Evolutionary conservation across 2,113 vertebrate genomes (phyloP).

Genomic region (Cottus gobio): DNA sequence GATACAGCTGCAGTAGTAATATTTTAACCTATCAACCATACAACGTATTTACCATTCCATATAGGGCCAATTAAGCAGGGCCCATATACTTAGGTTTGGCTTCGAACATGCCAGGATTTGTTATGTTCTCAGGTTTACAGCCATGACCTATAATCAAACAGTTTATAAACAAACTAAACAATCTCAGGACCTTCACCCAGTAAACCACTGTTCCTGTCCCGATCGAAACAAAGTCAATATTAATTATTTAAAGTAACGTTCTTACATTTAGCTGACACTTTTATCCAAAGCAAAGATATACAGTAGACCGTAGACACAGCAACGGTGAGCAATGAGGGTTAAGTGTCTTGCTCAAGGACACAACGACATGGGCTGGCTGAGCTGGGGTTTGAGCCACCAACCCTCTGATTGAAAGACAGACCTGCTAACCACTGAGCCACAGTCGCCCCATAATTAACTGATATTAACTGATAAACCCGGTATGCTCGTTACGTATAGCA

Average conservation of each 20-base stretch:
- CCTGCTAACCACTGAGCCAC: no score
- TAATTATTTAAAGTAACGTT: neutral
- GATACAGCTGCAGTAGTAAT: neutral
- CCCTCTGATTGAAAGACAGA: no score
- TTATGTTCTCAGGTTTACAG: neutral
- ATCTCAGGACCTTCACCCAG: neutral
- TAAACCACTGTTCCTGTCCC: neutral
- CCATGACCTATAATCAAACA: neutral
- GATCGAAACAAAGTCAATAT: neutral
- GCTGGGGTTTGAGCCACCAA: no score
- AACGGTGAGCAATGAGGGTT: no score
- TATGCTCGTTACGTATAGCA: neutral
- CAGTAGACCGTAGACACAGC: no score
- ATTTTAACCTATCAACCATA: neutral
- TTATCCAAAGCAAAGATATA: no score
- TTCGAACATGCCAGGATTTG: neutral
- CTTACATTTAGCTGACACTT: no score
- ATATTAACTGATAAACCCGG: neutral
- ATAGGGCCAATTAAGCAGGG: neutral
- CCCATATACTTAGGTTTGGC: neutral
- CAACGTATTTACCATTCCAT: neutral
- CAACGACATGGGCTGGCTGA: no score
- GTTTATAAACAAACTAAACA: neutral
- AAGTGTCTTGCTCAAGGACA: no score
- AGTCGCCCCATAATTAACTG: no score